phyloP scores from a whole-genome alignment of 1,140 invertebrate species.

The Physella acuta region DNA sequence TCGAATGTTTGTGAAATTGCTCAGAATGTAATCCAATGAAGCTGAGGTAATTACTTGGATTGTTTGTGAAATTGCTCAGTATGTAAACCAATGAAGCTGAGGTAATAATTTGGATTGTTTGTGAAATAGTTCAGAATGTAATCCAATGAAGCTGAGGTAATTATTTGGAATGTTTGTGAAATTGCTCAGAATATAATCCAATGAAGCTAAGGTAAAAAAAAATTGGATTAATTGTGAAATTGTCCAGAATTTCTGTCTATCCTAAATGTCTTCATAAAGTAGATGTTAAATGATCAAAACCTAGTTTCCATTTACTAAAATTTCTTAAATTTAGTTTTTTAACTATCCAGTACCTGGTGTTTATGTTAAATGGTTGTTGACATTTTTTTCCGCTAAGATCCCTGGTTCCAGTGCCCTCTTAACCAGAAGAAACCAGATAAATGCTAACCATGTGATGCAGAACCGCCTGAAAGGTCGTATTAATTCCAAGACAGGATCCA shows the following conservation, averaged over 20 bases:
- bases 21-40: conserved; percentile 72
- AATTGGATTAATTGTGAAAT: no score
- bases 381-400: conserved; percentile 27
- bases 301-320: neutral
- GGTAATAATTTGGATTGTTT: no score
- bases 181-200: no score
- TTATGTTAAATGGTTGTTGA: no score
- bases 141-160: conserved; percentile 72
- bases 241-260: conserved; percentile 1
- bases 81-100: no score
- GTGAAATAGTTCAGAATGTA: no score
- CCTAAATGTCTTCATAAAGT: neutral
- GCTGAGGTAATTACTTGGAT: conserved; percentile 70
- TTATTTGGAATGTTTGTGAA: no score
- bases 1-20: no score
- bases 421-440: conserved; percentile 34
- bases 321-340: neutral
- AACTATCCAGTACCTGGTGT: no score
- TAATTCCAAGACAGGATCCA: conserved; percentile 25
- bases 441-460: conserved; percentile 32
- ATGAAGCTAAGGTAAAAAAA: no score
- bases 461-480: conserved; percentile 39
- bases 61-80: no score
- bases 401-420: conserved; percentile 34
- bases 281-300: neutral